These are phyloP conservation scores for Siniperca chuatsi DNA, from an alignment of 2,113 vertebrate genomes.

Conservation along the genomic window DNA sequence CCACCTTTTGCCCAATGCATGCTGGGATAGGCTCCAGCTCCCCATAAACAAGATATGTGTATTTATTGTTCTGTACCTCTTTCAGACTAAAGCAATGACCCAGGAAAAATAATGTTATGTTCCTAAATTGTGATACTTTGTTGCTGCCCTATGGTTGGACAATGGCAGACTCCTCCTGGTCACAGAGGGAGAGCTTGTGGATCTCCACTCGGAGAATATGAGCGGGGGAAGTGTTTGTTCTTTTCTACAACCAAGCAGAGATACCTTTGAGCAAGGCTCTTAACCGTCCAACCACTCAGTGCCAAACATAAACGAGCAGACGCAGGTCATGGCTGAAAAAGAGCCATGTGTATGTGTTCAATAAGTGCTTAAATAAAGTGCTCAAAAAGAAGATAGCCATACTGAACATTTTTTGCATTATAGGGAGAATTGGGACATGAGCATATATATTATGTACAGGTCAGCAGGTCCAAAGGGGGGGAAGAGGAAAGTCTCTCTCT, in stretches of 20 bases:
- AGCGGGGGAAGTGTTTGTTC: background rate
- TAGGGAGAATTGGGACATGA: constrained; percentile 47
- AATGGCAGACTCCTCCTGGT: background rate
- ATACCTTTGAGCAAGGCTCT: constrained; percentile 12
- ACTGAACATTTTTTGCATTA: constrained; percentile 14
- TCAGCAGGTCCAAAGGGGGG: constrained; percentile 50
- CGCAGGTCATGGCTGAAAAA: background rate
- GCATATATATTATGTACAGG: constrained; percentile 59
- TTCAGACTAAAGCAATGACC: background rate
- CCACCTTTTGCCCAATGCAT: background rate
- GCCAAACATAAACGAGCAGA: background rate
- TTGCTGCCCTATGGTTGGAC: background rate
- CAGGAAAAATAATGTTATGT: background rate
- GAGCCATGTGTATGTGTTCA: background rate
- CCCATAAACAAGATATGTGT: background rate
- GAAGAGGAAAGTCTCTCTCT: constrained; percentile 20
- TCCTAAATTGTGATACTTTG: background rate
- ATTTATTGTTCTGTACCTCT: background rate
- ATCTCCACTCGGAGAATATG: background rate
- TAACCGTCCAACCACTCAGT: background rate
- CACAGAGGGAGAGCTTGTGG: background rate
- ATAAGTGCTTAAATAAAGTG: constrained; percentile 26
- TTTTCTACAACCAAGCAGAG: background rate
- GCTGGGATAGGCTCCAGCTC: constrained; percentile 10
- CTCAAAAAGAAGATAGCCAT: background rate